Percentiles rank a stretch among this genome's conserved stretches.
Evolutionary conservation across 2,888 invertebrate species (phyloP).

Genomic region (Hybos culiciformis): DNA sequence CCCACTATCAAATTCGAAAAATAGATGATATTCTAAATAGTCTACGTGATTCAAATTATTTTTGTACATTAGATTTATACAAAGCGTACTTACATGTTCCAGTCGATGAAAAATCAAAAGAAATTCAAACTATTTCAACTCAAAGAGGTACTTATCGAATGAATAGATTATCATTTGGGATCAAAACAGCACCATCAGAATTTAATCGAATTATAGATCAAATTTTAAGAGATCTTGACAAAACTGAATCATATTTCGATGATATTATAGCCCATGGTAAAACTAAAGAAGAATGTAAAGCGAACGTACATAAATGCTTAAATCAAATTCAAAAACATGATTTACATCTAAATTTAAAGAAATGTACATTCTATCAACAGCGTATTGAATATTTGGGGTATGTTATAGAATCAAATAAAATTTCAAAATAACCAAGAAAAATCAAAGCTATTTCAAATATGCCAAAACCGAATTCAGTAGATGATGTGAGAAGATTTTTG

Average conservation of each 20-base stretch:
- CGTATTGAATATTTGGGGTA: conserved; percentile 5
- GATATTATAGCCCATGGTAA: conserved; percentile 13
- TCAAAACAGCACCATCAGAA: conserved; percentile 10
- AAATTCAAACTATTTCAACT: conserved; percentile 12
- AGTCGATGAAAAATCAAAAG: conserved; percentile 7
- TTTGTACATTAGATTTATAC: conserved; percentile 12
- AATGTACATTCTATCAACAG: conserved; percentile 11
- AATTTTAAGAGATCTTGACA: conserved; percentile 10
- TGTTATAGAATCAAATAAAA: conserved; percentile 6
- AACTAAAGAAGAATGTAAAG: conserved; percentile 9
- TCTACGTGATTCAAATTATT: conserved; percentile 9
- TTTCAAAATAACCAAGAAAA: conserved; percentile 11
- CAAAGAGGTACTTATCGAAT: conserved; percentile 9
- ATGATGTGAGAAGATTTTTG: conserved; percentile 11
- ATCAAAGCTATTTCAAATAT: conserved; percentile 8
- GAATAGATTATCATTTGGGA: background rate
- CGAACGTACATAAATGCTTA: conserved; percentile 10
- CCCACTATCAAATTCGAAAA: conserved; percentile 8
- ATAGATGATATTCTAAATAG: conserved; percentile 14
- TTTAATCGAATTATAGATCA: conserved; percentile 16
- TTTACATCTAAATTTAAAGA: conserved; percentile 9
- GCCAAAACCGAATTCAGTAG: conserved; percentile 10
- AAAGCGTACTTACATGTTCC: conserved; percentile 12
- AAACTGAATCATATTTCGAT: conserved; percentile 12
- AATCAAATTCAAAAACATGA: conserved; percentile 12